Evolutionary conservation across 2,888 invertebrate species (phyloP).

Genomic region (Acleris cristana): DNA sequence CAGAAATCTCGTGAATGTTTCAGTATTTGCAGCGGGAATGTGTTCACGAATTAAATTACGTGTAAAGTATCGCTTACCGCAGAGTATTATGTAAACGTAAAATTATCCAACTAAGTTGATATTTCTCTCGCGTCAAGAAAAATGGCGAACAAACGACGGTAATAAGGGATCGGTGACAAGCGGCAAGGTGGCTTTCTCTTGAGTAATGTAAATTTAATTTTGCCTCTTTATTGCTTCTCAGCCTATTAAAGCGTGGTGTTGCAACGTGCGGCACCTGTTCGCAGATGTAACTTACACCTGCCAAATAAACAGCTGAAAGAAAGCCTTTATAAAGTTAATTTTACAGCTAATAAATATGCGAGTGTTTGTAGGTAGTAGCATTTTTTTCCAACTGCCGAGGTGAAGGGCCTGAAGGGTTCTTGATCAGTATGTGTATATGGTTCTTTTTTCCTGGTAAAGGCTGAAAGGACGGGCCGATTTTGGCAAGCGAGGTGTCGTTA

Average conservation of each 20-base stretch:
- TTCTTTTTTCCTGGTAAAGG: no score
- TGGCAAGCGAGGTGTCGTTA: no score
- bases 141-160: conserved; percentile 17
- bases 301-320: conserved; percentile 16
- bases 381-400: background rate
- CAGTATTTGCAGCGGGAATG: background rate
- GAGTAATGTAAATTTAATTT: conserved; percentile 33
- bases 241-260: conserved; percentile 18
- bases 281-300: conserved; percentile 31
- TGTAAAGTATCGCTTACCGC: background rate
- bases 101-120: conserved; percentile 3
- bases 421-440: no score
- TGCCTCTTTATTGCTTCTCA: conserved; percentile 25
- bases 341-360: background rate
- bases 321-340: background rate
- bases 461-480: no score
- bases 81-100: background rate
- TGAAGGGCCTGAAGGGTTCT: no score
- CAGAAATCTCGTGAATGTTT: conserved; percentile 3
- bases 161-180: conserved; percentile 37
- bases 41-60: background rate
- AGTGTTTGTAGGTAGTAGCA: background rate
- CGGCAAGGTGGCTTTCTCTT: conserved; percentile 30
- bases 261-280: conserved; percentile 23
- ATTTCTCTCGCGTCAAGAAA: conserved; percentile 22